These are phyloP conservation scores for Sylvietta virens DNA, from an alignment of 2,113 vertebrate species.

Conservation along the genomic window DNA sequence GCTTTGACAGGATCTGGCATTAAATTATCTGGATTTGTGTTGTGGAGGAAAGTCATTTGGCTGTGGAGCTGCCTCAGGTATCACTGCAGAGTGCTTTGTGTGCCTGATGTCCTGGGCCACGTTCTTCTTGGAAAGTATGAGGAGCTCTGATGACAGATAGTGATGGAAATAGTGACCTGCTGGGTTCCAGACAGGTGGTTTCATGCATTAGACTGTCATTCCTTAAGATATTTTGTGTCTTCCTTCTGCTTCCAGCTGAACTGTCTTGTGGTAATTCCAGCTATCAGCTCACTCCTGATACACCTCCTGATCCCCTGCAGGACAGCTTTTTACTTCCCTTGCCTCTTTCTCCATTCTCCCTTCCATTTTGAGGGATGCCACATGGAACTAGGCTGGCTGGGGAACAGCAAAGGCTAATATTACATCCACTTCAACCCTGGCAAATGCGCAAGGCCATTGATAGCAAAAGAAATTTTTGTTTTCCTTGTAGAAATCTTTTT, in stretches of 20 bases:
- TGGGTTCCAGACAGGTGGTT: neutral
- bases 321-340: neutral
- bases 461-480: neutral
- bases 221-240: neutral
- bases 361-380: neutral
- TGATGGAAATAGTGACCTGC: neutral
- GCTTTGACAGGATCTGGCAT: neutral
- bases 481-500: neutral
- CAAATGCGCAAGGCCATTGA: neutral
- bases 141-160: neutral
- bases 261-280: neutral
- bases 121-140: neutral
- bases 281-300: neutral
- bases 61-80: neutral
- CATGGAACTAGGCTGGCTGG: neutral
- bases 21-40: neutral
- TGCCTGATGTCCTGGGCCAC: neutral
- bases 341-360: neutral
- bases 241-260: neutral
- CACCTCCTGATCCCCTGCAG: neutral
- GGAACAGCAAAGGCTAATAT: accelerated
- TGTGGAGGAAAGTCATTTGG: neutral
- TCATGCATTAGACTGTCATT: neutral
- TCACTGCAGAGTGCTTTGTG: neutral
- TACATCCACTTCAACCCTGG: neutral